Percentiles rank a stretch among this genome's conserved stretches.
These are phyloP conservation scores for Onthophagus taurus DNA, from an alignment of 1,140 invertebrate genomes.

Conservation along the genomic window DNA sequence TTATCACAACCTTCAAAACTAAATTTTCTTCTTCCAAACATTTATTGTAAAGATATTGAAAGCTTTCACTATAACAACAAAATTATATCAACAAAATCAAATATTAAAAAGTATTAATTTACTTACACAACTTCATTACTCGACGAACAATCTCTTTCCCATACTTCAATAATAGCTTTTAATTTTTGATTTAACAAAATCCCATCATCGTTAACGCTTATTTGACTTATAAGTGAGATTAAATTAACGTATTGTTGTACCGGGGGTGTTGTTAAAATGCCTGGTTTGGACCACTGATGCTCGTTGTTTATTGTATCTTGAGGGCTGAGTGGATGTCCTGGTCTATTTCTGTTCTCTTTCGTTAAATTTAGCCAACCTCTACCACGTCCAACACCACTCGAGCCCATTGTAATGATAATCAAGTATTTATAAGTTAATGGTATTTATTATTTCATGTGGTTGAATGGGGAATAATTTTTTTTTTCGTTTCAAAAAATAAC, in stretches of 20 bases:
- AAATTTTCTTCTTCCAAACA: slow-evolving; percentile 19
- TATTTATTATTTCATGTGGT: no score
- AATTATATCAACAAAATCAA: slow-evolving; percentile 4
- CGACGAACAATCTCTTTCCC: slow-evolving; percentile 22
- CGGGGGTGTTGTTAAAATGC: no score
- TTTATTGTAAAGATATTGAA: slow-evolving; percentile 15
- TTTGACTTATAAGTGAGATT: slow-evolving; percentile 20
- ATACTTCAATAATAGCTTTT: slow-evolving; percentile 25
- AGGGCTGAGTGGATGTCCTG: slow-evolving; percentile 8
- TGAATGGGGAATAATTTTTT: no score
- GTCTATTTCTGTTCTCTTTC: slow-evolving; percentile 15
- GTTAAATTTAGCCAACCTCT: slow-evolving; percentile 30
- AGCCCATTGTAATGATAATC: slow-evolving; percentile 23
- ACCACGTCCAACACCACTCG: slow-evolving; percentile 26
- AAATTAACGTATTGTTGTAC: slow-evolving; percentile 19
- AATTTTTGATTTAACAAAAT: slow-evolving; percentile 33
- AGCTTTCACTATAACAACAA: slow-evolving; percentile 4
- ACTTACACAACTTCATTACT: slow-evolving; percentile 27
- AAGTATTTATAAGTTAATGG: no score
- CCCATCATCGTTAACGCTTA: slow-evolving; percentile 29
- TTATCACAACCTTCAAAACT: slow-evolving; percentile 17
- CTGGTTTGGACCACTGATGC: background rate
- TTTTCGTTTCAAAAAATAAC: no score
- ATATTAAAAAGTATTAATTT: slow-evolving; percentile 1
- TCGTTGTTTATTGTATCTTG: background rate